Percentiles rank a stretch among this genome's conserved stretches.
Evolutionary conservation across 2,888 invertebrate species (phyloP).

Genomic region (Allygus modestus): DNA sequence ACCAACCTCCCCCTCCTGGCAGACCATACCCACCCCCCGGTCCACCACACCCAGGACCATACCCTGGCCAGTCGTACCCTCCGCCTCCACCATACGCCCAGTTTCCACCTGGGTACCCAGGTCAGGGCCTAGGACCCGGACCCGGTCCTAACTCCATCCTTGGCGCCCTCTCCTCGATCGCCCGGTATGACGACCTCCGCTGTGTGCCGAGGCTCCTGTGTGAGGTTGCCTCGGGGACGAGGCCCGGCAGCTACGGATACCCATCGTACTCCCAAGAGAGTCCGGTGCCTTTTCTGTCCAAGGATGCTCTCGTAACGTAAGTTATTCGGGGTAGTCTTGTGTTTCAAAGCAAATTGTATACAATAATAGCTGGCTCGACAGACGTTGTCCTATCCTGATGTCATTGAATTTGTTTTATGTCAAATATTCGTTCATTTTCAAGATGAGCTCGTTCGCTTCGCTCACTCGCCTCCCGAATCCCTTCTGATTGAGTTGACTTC

Average conservation of each 20-base stretch:
- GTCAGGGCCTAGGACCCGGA: constrained; percentile 52
- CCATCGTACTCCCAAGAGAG: constrained; percentile 75
- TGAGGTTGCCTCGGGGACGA: constrained; percentile 82
- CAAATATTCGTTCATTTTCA: no score
- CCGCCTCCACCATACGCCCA: constrained; percentile 55
- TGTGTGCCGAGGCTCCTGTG: constrained; percentile 89
- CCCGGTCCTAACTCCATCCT: constrained; percentile 72
- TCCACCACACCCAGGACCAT: constrained; percentile 40
- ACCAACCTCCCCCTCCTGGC: constrained; percentile 58
- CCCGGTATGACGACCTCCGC: constrained; percentile 85
- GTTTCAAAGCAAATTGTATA: no score
- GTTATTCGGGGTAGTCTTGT: constrained; percentile 71
- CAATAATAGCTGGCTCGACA: no score
- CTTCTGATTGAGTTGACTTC: no score
- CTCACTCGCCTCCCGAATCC: no score
- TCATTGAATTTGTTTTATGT: no score
- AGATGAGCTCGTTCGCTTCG: no score
- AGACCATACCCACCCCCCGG: constrained; percentile 17
- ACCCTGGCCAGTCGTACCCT: constrained; percentile 38
- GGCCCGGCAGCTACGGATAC: constrained; percentile 72
- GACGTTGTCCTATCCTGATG: no score
- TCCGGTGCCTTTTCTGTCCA: constrained; percentile 71
- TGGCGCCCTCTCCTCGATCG: constrained; percentile 79
- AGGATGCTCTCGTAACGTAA: constrained; percentile 79
- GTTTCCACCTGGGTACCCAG: constrained; percentile 52